Conservation (phyloP, 2,888 invertebrate genomes). For the Beris morrisii region DNA sequence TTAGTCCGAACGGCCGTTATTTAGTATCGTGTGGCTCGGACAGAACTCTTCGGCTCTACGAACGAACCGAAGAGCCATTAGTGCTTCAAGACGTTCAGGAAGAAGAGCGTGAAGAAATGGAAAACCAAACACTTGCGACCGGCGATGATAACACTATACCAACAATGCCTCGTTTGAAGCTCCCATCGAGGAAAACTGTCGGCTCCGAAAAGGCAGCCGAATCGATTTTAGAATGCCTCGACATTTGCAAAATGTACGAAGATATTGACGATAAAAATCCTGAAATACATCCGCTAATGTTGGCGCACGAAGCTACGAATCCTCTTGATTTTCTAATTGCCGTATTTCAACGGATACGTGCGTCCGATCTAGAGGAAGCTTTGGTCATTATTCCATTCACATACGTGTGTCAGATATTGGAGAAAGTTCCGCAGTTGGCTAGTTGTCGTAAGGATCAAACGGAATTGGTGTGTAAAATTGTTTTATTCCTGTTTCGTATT, state of each 20-base stretch:
- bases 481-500: conserved; percentile 73
- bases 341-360: conserved; percentile 74
- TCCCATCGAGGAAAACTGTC: conserved; percentile 78
- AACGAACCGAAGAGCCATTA: conserved; percentile 83
- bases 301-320: conserved; percentile 72
- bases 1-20: conserved; percentile 80
- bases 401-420: conserved; percentile 76
- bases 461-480: conserved; percentile 76
- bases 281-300: conserved; percentile 76
- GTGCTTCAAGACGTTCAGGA: conserved; percentile 93
- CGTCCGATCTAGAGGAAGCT: conserved; percentile 91
- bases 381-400: conserved; percentile 83
- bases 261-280: conserved; percentile 51
- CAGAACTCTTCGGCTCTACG: conserved; percentile 80
- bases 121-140: conserved; percentile 67
- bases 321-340: conserved; percentile 80
- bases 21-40: conserved; percentile 84
- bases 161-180: conserved; percentile 71
- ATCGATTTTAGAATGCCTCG: conserved; percentile 86
- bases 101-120: conserved; percentile 76
- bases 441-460: conserved; percentile 66
- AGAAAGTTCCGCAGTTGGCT: conserved; percentile 69
- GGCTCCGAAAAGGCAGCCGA: conserved; percentile 69
- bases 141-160: conserved; percentile 71
- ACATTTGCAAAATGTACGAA: conserved; percentile 65